Conservation (phyloP, 2,888 invertebrate genomes). For the Belgica antarctica region DNA sequence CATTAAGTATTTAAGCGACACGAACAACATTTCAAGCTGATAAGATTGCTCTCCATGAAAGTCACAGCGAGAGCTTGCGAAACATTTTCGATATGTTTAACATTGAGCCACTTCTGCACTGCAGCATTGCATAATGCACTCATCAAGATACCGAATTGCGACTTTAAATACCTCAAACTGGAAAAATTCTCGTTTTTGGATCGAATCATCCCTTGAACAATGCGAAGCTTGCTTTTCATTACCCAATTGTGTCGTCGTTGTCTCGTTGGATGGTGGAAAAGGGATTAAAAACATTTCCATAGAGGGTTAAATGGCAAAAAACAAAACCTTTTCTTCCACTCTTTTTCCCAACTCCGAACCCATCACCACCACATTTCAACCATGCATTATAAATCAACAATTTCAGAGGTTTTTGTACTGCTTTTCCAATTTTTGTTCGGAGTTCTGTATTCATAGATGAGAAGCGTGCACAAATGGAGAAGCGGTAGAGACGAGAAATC, state of each 20-base stretch:
- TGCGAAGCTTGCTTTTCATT: too few relatives aligned
- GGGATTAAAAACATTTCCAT: not conserved
- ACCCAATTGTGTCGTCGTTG: too few relatives aligned
- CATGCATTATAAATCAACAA: conserved; percentile 21
- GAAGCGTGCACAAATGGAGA: not conserved
- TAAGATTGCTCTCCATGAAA: too few relatives aligned
- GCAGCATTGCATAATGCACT: too few relatives aligned
- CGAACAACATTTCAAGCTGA: not conserved
- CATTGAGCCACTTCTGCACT: conserved; percentile 27
- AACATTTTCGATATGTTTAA: conserved; percentile 20
- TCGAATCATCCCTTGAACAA: too few relatives aligned
- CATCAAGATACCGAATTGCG: too few relatives aligned
- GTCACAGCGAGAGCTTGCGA: not conserved
- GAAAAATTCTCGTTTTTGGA: too few relatives aligned
- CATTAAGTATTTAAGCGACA: not conserved
- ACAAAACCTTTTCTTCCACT: not conserved
- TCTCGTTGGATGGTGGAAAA: not conserved
- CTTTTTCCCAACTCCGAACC: not conserved
- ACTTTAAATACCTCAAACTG: too few relatives aligned
- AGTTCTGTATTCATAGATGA: too few relatives aligned
- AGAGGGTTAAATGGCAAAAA: not conserved
- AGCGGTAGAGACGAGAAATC: conserved; percentile 11
- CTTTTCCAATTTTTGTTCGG: conserved; percentile 3
- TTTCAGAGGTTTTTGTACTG: conserved; percentile 11
- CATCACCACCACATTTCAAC: conserved; percentile 17